These are phyloP conservation scores for Napeogenes inachia DNA, from an alignment of 2,888 invertebrate species.

Conservation along the genomic window DNA sequence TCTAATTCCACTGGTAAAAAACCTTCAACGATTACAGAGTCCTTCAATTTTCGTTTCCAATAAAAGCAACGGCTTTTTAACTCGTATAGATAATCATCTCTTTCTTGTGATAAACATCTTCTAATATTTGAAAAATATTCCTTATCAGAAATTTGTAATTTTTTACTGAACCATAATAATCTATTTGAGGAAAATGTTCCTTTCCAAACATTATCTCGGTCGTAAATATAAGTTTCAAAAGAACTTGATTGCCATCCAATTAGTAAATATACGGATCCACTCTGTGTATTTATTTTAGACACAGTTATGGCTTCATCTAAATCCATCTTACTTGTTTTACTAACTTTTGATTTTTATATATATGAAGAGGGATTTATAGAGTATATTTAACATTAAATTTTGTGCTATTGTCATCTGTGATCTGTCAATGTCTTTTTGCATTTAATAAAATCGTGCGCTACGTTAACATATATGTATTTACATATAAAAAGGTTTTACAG, in stretches of 20 bases:
- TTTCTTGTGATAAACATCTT: slow-evolving; percentile 46
- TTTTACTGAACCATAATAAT: slow-evolving; percentile 52
- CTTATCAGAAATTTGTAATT: slow-evolving; percentile 45
- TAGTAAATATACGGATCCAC: slow-evolving; percentile 46
- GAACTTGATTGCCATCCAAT: slow-evolving; percentile 54
- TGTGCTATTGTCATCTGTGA: neutral
- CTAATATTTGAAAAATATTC: slow-evolving; percentile 45
- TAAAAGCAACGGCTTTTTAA: slow-evolving; percentile 60
- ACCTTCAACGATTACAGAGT: slow-evolving; percentile 50
- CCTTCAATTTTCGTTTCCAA: slow-evolving; percentile 51
- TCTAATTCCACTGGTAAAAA: slow-evolving; percentile 55
- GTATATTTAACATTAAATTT: neutral
- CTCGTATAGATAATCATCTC: slow-evolving; percentile 51
- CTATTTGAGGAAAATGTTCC: slow-evolving; percentile 56
- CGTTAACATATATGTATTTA: too few species aligned
- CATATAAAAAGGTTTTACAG: too few species aligned
- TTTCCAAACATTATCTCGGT: slow-evolving; percentile 49
- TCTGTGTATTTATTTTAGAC: slow-evolving; percentile 44
- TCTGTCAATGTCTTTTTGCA: neutral
- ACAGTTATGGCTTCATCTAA: slow-evolving; percentile 51
- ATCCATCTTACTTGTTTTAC: slow-evolving; percentile 41
- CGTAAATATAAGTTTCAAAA: slow-evolving; percentile 54
- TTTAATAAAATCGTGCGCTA: too few species aligned
- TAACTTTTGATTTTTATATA: slow-evolving; percentile 1
- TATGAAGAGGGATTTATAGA: neutral